Evolutionary conservation across 2,113 vertebrate species (phyloP).

Genomic region (Danionella cerebrum): DNA sequence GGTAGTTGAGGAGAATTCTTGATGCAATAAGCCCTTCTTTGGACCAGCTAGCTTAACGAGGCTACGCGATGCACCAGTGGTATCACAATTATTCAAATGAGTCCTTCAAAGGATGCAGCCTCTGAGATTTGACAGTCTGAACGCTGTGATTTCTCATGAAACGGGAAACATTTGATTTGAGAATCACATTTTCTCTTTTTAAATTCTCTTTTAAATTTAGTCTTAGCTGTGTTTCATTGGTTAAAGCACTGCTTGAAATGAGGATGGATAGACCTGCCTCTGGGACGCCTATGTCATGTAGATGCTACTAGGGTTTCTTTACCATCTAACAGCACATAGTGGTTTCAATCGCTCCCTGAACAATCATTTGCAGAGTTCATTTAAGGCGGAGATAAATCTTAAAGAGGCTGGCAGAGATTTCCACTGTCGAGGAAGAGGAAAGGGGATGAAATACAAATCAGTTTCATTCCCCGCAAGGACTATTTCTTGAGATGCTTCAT

Average conservation of each 20-base stretch:
- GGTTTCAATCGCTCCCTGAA: constrained; percentile 72
- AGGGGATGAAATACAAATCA: constrained; percentile 1
- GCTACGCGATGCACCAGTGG: no score
- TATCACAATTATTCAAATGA: no score
- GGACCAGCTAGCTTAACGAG: no score
- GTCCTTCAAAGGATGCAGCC: no score
- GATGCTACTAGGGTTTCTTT: constrained; percentile 31
- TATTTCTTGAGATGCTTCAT: constrained; percentile 57
- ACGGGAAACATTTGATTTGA: no score
- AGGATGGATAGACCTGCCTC: constrained; percentile 34
- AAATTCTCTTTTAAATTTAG: no score
- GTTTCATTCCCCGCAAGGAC: constrained; percentile 50
- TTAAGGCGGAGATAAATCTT: constrained; percentile 57
- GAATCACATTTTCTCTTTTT: no score
- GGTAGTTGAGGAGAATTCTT: no score
- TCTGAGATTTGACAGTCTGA: no score
- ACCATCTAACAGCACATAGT: constrained; percentile 57
- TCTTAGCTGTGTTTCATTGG: neutral
- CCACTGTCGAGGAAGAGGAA: constrained; percentile 44
- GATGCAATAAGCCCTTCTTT: no score
- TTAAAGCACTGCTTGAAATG: constrained; percentile 11
- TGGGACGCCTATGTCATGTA: constrained; percentile 34
- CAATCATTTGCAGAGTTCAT: constrained; percentile 45
- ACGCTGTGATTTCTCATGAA: no score
- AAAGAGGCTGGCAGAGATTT: constrained; percentile 50